A percentile compares a stretch with the other conserved stretches of the same genome.
Evolutionary conservation across 1,140 invertebrate genomes (phyloP).

Genomic region (Anthonomus grandis): DNA sequence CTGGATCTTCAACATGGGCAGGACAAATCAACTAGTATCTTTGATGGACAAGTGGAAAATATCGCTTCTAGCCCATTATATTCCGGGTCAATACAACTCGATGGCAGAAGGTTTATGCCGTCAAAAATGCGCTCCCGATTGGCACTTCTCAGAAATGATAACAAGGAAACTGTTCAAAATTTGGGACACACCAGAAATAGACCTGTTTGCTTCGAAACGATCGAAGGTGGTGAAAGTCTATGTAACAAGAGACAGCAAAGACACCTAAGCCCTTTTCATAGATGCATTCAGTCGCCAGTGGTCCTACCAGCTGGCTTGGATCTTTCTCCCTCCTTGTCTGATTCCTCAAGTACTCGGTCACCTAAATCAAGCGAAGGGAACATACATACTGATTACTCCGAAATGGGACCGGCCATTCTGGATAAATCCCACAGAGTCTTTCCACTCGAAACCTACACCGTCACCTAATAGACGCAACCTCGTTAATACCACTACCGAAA

Average conservation of each 20-base stretch:
- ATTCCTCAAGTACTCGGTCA: constrained; percentile 30
- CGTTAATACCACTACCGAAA: background rate
- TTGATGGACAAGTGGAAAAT: background rate
- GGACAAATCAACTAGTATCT: too few relatives aligned
- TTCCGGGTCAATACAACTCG: constrained; percentile 2
- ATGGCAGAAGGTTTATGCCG: constrained; percentile 12
- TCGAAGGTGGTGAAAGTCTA: constrained; percentile 20
- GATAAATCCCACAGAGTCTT: background rate
- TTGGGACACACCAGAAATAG: constrained; percentile 22
- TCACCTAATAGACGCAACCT: background rate
- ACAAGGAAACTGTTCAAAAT: constrained; percentile 7
- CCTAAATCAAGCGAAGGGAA: background rate
- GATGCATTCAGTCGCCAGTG: constrained; percentile 32
- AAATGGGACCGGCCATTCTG: background rate
- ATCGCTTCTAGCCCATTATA: constrained; percentile 3
- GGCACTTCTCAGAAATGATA: constrained; percentile 7
- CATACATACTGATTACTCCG: background rate
- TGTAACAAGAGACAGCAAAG: constrained; percentile 14
- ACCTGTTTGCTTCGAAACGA: constrained; percentile 12
- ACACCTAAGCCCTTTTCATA: constrained; percentile 15
- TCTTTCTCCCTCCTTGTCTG: constrained; percentile 31
- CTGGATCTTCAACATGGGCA: too few relatives aligned
- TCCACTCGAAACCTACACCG: background rate
- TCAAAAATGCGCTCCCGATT: background rate
- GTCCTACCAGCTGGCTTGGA: constrained; percentile 27